Conservation (phyloP, 2,888 invertebrate species). For the Ernsta delagoae region DNA sequence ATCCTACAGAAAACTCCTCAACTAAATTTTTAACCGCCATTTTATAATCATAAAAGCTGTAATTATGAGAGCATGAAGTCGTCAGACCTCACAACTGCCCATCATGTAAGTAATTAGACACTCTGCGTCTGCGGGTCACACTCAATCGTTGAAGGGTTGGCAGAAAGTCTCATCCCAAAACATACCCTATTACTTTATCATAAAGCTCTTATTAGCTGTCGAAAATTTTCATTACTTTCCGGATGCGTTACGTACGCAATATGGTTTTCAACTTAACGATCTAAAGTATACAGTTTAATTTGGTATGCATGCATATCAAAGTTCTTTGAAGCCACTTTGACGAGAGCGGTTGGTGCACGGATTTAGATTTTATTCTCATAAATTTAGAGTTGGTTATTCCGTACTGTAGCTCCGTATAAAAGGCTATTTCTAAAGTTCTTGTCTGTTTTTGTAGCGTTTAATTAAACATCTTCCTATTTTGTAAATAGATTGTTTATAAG, state of each 20-base stretch:
- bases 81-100: constrained; percentile 32
- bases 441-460: constrained; percentile 5
- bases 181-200: neutral
- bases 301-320: neutral
- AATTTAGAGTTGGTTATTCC: neutral
- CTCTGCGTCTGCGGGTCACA: constrained; percentile 22
- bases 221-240: neutral
- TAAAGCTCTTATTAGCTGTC: constrained; percentile 15
- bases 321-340: constrained; percentile 11
- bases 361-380: constrained; percentile 6
- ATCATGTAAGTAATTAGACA: constrained; percentile 40
- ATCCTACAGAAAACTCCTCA: too few relatives aligned
- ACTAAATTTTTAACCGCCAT: neutral
- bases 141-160: constrained; percentile 20
- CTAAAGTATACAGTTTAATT: constrained; percentile 2
- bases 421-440: constrained; percentile 10
- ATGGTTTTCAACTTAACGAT: neutral
- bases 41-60: neutral
- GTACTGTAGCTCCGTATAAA: neutral
- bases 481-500: too few relatives aligned
- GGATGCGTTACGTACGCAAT: neutral
- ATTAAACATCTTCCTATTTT: too few relatives aligned
- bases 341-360: neutral
- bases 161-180: neutral
- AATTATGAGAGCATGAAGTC: constrained; percentile 17